Evolutionary conservation across 1,140 invertebrate species (phyloP).

Genomic region (Bombus cullumanus): DNA sequence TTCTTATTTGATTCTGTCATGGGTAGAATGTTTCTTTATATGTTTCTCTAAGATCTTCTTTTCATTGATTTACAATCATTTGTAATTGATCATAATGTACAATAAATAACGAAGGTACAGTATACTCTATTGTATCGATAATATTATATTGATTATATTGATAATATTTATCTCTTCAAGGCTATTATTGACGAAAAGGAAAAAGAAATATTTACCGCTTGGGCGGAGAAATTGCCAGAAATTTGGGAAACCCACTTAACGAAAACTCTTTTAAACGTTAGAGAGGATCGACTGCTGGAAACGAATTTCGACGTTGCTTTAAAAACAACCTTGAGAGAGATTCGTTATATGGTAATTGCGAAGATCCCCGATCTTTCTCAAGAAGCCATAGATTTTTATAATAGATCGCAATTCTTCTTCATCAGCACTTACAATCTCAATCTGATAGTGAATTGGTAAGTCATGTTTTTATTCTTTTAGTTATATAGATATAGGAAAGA

Average conservation of each 20-base stretch:
- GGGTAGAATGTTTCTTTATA: background rate
- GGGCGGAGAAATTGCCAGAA: conserved; percentile 63
- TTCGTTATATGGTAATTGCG: conserved; percentile 86
- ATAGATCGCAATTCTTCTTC: conserved; percentile 66
- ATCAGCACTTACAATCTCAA: conserved; percentile 70
- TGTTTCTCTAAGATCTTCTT: too few relatives aligned
- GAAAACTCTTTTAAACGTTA: conserved; percentile 66
- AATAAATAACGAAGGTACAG: too few relatives aligned
- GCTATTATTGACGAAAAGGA: conserved; percentile 59
- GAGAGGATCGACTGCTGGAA: conserved; percentile 55
- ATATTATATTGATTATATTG: background rate
- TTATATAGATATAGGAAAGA: too few relatives aligned
- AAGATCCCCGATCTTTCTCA: conserved; percentile 83
- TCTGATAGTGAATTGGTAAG: conserved; percentile 69
- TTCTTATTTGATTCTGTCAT: background rate
- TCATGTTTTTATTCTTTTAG: background rate
- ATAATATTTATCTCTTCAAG: conserved; percentile 51
- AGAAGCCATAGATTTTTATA: conserved; percentile 83
- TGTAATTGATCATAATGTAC: too few relatives aligned
- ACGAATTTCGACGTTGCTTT: conserved; percentile 72
- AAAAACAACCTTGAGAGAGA: conserved; percentile 83
- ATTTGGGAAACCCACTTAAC: conserved; percentile 61
- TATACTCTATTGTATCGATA: too few relatives aligned
- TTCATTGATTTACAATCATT: too few relatives aligned
- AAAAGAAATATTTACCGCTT: conserved; percentile 70